Evolutionary conservation across 2,888 invertebrate genomes (phyloP), one percentile per base, ranked within the genome.

Genomic region (Erebia ligea): DNA sequence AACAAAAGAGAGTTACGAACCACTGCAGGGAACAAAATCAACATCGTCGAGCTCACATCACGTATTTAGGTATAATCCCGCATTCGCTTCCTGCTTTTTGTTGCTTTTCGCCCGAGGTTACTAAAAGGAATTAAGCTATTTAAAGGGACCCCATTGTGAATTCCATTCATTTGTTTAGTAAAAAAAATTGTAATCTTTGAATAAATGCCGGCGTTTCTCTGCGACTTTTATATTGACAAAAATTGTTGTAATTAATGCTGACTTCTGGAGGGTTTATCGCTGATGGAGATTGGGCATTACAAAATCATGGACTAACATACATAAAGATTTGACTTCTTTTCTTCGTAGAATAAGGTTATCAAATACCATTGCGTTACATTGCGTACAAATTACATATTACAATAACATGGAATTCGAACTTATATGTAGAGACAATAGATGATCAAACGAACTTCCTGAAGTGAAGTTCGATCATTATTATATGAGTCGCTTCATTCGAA

Each of bases 11-110:
- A 78, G 75, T 75, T 74, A 76, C 75, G 79, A 79, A 78, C 78
- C 79, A 78, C 77, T 77, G 77, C 76, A 78, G 83, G 84, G 87
- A 82, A 83, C 87, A 87, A 86, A 90, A 86, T 90, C 91, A 88
- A 89, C 91, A 91, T 89, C 90, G 88, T 86, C 83, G 84, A 84
- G 84, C 85, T 85, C 86, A 82, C 86, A 83, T 86, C 90, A 89
- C 88, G 90, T 91, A 89, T 90, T 90, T 90, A 34, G 5, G 34
- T 34, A 88, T 91, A 90, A 91, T 91, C 89, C 86, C 86, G 84
- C 86, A 85, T 84, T 84, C 84, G 84, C 86, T 90, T 91, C 92
- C 92, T 90, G 90, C 84, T 89, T 90, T 90, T 91, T 92, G 89
- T 91, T 86, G 82, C 81, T 85, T 84, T 83, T 78, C 77, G 76